phyloP scores from a whole-genome alignment of 2,797 vertebrate genomes.

The Acanthis flammea region DNA sequence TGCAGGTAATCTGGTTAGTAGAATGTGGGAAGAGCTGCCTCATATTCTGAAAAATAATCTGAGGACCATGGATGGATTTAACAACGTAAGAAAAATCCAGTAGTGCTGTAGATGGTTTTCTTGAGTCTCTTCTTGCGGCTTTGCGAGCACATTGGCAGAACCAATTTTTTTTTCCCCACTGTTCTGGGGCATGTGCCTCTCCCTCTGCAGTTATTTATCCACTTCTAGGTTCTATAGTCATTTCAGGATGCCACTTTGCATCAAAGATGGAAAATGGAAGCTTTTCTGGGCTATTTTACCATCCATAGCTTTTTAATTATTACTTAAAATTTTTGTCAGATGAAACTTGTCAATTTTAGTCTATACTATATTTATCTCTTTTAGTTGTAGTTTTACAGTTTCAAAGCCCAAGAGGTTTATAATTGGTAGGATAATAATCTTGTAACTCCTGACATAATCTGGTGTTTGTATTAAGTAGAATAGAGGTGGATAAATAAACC shows the following conservation, averaged over 20 bases:
- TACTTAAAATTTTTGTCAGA: background rate
- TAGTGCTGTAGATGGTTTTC: background rate
- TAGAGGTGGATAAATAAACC: background rate
- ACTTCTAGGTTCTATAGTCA: background rate
- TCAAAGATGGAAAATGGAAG: background rate
- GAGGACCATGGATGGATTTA: background rate
- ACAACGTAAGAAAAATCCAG: background rate
- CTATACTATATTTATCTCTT: background rate
- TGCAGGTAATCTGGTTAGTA: background rate
- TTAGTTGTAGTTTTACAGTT: background rate
- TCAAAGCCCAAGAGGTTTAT: background rate
- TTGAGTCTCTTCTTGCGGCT: background rate
- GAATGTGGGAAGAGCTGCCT: background rate
- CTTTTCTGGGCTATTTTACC: background rate
- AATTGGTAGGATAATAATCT: background rate
- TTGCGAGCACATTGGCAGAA: background rate
- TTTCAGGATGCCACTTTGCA: background rate
- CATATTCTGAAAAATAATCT: background rate
- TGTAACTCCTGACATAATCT: background rate
- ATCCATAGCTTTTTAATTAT: background rate
- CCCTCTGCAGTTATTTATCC: background rate
- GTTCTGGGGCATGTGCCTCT: background rate
- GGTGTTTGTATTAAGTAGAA: background rate
- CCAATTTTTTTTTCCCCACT: background rate
- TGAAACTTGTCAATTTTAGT: background rate